A percentile compares a stretch with the other conserved stretches of the same genome.
phyloP scores from a whole-genome alignment of 2,797 vertebrate species.

The Natrix natrix region DNA sequence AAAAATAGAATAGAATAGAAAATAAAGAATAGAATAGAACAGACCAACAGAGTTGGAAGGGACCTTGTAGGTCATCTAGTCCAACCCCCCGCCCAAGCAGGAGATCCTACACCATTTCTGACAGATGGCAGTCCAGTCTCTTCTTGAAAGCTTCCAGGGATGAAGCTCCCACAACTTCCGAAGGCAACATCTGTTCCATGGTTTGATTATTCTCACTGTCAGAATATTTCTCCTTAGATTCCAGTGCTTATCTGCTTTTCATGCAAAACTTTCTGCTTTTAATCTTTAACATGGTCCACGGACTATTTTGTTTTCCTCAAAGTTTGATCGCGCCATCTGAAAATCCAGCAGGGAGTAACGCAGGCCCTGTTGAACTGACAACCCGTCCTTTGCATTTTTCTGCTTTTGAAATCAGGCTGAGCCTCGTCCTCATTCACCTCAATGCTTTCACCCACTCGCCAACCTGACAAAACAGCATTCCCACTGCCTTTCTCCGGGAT shows the following conservation, averaged over 20 bases:
- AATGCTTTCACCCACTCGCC: rapidly evolving
- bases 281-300: not conserved
- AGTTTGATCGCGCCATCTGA: too few species aligned
- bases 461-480: not conserved
- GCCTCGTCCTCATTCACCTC: not conserved
- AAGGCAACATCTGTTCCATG: too few species aligned
- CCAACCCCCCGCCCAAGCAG: too few species aligned
- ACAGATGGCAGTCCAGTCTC: too few species aligned
- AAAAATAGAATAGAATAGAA: too few species aligned
- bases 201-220: too few species aligned
- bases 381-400: not conserved
- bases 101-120: too few species aligned
- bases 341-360: not conserved
- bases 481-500: not conserved
- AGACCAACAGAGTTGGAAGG: too few species aligned
- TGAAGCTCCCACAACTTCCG: too few species aligned
- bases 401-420: not conserved
- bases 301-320: not conserved
- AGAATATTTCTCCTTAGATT: not conserved
- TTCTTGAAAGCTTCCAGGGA: too few species aligned
- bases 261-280: not conserved
- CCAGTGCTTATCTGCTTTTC: not conserved
- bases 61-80: too few species aligned
- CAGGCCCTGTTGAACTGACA: not conserved
- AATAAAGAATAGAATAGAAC: too few species aligned